Conservation (phyloP, 1,140 invertebrate species). For the Proctacanthus coquilletti region DNA sequence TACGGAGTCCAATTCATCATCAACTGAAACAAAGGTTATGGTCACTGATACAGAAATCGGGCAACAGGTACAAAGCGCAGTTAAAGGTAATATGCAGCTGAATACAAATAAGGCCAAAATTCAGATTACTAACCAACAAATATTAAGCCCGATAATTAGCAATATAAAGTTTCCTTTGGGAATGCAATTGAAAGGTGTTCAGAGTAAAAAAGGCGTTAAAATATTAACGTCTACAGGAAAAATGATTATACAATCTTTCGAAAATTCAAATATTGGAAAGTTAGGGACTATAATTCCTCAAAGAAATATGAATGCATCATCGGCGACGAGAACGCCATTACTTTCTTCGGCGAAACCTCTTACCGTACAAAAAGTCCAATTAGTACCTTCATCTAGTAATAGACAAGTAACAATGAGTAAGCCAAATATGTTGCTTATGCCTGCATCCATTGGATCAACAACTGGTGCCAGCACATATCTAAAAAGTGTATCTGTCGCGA, state of each 20-base stretch:
- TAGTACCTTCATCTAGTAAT: conserved; percentile 10
- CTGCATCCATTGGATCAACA: conserved; percentile 1
- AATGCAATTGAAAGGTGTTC: conserved; percentile 2
- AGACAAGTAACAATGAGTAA: conserved; percentile 3
- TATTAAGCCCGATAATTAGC: background rate
- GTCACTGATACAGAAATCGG: too few relatives aligned
- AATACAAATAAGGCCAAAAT: background rate
- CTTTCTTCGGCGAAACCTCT: conserved; percentile 13
- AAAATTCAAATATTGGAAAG: conserved; percentile 11
- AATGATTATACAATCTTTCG: conserved; percentile 20
- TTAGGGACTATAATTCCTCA: too few relatives aligned
- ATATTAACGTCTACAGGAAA: conserved; percentile 24
- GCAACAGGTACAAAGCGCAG: too few relatives aligned
- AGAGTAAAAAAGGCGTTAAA: conserved; percentile 18
- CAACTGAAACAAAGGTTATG: background rate
- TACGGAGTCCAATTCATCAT: background rate
- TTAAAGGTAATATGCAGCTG: background rate
- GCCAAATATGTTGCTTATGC: conserved; percentile 9
- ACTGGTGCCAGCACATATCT: conserved; percentile 4
- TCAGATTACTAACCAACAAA: conserved; percentile 1
- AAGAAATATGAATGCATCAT: too few relatives aligned
- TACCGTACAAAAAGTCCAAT: conserved; percentile 26
- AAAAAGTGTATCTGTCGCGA: too few relatives aligned
- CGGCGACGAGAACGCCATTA: too few relatives aligned
- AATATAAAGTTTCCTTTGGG: background rate